phyloP scores from a whole-genome alignment of 2,113 vertebrate genomes.

The Catharus fuscescens region DNA sequence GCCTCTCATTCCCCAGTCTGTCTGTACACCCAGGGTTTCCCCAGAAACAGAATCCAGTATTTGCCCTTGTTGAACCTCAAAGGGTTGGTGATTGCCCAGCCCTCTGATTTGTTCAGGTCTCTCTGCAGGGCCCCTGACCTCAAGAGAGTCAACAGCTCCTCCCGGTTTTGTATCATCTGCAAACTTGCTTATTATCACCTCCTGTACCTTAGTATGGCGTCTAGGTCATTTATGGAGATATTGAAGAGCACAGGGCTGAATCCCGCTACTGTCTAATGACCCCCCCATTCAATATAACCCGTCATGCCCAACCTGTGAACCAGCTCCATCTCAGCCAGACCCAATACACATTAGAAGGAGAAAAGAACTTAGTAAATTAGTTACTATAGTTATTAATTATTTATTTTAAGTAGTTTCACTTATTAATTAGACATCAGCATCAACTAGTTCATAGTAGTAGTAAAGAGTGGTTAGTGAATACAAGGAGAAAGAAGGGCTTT shows the following conservation, averaged over 20 bases:
- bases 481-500: neutral
- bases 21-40: neutral
- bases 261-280: neutral
- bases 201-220: neutral
- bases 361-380: neutral
- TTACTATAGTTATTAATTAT: neutral
- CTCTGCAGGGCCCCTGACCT: neutral
- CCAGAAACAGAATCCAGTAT: neutral
- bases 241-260: neutral
- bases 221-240: neutral
- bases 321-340: neutral
- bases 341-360: neutral
- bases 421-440: neutral
- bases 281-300: neutral
- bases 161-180: neutral
- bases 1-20: neutral
- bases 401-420: neutral
- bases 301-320: accelerated
- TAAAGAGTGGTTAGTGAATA: neutral
- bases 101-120: neutral
- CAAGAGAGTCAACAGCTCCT: neutral
- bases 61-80: neutral
- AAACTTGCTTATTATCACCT: neutral
- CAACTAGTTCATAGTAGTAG: neutral
- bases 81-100: neutral